These are phyloP conservation scores for Paramormyrops hopkinsi DNA, from an alignment of 2,797 vertebrate genomes.

Conservation along the genomic window DNA sequence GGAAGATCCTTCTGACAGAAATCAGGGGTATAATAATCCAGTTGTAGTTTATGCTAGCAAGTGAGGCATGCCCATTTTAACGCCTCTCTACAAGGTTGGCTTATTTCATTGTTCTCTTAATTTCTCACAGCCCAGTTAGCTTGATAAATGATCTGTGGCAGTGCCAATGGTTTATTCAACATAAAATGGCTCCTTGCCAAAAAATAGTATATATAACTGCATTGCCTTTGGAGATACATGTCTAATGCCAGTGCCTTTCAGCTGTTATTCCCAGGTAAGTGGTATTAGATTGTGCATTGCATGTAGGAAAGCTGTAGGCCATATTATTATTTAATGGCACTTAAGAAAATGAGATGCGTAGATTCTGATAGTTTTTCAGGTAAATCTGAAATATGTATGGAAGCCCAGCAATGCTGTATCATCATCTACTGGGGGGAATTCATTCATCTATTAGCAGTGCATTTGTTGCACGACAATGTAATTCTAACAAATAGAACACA, in stretches of 20 bases:
- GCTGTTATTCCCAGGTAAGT: background rate
- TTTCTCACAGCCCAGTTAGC: background rate
- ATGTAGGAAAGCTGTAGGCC: background rate
- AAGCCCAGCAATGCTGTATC: background rate
- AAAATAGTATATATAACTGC: background rate
- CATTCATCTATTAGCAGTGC: background rate
- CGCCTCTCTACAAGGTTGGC: background rate
- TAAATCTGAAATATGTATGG: background rate
- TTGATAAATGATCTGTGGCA: constrained; percentile 1
- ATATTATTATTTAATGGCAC: background rate
- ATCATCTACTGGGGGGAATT: background rate
- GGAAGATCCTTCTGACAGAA: background rate
- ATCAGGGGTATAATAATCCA: background rate
- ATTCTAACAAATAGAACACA: background rate
- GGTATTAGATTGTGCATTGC: background rate
- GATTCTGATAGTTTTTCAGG: background rate
- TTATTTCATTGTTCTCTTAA: constrained; percentile 10
- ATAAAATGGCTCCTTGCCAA: background rate
- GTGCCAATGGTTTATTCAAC: background rate
- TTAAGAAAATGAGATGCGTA: background rate
- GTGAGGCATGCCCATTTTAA: background rate
- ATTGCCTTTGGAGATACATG: background rate
- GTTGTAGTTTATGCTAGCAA: background rate
- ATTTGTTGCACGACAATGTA: background rate
- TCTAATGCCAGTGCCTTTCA: background rate